Base-by-base conservation (phyloP, 2,888 invertebrate genomes). In the Drosophila dives region DNA sequence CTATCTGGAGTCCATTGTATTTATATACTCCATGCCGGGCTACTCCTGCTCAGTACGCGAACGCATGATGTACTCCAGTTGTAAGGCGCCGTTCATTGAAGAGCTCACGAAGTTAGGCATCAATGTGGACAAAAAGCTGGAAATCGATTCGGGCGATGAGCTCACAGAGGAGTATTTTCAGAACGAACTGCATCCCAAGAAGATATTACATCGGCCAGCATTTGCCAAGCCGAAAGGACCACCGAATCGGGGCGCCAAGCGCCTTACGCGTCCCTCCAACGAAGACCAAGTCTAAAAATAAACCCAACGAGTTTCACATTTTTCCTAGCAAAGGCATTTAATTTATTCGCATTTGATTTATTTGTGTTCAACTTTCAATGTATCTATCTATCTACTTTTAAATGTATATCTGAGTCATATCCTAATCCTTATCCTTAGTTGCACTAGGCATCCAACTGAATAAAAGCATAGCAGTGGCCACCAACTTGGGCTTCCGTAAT, bases 11-110 rank as follows among this genome's bases (percentile, higher is more conserved):
- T 97, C 96, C 90, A 95, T 96, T 93, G 96, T 99, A 72, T 99
- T 99, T 93, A 97, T 99, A 90, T 99, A 99, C 94, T 98, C 99
- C 11, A 98, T 99, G 97, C 99, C 99, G 5, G 99, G 99, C 6
- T 99, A 98, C 93, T 96, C 95, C 74, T 98, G 98, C 93, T 96
- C 98, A 75, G 98, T 99, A 86, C 99, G 98, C 91, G 99, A 99
- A 92, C 94, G 99, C 83, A 99, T 99, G 99, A 94, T 99, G 92
- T 99, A 99, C 93, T 99, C 99, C 0, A 99, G 99, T 90, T 99
- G 99, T 93, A 99, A 99, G 93, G 97, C 96, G 72, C 97, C 98
- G 23, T 95, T 99, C 77, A 94, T 98, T 62, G 97, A 97, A 76
- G 95, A 96, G 23, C 95, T 99, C 73, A 95, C 97, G 87, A 95